A percentile compares a stretch with the other conserved stretches of the same genome.
Conservation (phyloP, 2,113 vertebrate species). For the Gopherus flavomarginatus region DNA sequence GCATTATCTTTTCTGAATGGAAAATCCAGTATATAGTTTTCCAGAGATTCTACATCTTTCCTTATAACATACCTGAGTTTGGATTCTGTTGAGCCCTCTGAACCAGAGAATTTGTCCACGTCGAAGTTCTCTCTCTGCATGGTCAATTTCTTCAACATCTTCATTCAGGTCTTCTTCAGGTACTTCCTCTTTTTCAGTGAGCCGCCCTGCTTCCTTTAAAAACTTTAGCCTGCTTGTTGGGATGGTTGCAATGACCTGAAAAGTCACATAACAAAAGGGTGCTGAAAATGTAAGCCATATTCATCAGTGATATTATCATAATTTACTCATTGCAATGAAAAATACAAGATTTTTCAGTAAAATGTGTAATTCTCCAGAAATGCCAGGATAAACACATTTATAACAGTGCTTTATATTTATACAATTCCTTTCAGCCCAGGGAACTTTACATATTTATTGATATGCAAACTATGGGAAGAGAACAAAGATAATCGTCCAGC, state of each 20-base stretch:
- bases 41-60: not conserved
- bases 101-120: conserved; percentile 99
- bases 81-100: conserved; percentile 97
- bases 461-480: not conserved
- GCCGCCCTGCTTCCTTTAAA: conserved; percentile 92
- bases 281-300: conserved; percentile 44
- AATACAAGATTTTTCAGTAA: not conserved
- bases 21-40: not conserved
- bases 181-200: conserved; percentile 92
- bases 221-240: conserved; percentile 96
- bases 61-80: conserved; percentile 91
- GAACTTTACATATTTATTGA: not conserved
- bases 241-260: conserved; percentile 92
- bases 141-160: conserved; percentile 97
- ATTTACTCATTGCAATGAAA: not conserved
- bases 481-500: not conserved
- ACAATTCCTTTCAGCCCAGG: not conserved
- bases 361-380: not conserved
- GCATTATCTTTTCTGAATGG: not conserved
- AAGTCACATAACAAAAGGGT: conserved; percentile 16
- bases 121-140: conserved; percentile 94
- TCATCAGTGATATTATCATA: not conserved
- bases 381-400: not conserved
- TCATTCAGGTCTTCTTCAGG: conserved; percentile 95
- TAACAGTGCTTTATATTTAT: not conserved